Conservation (phyloP, 2,888 invertebrate species). For the Epiblema foenella region DNA sequence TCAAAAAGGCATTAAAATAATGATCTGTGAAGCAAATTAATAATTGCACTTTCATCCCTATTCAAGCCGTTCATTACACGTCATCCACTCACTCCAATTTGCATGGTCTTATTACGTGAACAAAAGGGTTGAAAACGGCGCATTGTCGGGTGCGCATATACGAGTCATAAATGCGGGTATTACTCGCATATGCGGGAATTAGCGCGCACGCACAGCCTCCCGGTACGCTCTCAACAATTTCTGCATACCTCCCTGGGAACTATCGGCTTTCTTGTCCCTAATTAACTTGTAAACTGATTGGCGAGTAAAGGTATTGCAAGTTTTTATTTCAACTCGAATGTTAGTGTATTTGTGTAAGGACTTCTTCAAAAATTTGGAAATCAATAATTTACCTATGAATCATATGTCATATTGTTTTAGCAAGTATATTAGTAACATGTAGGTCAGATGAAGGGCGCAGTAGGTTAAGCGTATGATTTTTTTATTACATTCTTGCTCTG, state of each 20-base stretch:
- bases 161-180: constrained; percentile 73
- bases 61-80: constrained; percentile 32
- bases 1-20: constrained; percentile 29
- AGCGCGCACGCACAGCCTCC: constrained; percentile 68
- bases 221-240: constrained; percentile 82
- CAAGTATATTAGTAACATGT: too few relatives aligned
- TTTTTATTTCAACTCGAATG: constrained; percentile 21
- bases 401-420: too few relatives aligned
- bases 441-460: too few relatives aligned
- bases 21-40: constrained; percentile 44
- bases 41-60: constrained; percentile 43
- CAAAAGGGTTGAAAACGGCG: constrained; percentile 25
- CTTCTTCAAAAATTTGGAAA: not conserved
- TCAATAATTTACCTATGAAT: too few relatives aligned
- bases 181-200: constrained; percentile 65
- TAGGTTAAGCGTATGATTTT: too few relatives aligned
- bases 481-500: too few relatives aligned
- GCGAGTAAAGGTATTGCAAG: constrained; percentile 45
- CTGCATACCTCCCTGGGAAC: constrained; percentile 82
- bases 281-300: constrained; percentile 69
- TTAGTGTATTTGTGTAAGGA: constrained; percentile 13
- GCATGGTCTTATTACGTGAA: constrained; percentile 11
- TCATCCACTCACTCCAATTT: constrained; percentile 11
- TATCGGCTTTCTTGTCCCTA: constrained; percentile 63
- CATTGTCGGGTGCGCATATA: constrained; percentile 39